Conservation (phyloP, 1,140 invertebrate genomes). For the Drosophila bipectinata region DNA sequence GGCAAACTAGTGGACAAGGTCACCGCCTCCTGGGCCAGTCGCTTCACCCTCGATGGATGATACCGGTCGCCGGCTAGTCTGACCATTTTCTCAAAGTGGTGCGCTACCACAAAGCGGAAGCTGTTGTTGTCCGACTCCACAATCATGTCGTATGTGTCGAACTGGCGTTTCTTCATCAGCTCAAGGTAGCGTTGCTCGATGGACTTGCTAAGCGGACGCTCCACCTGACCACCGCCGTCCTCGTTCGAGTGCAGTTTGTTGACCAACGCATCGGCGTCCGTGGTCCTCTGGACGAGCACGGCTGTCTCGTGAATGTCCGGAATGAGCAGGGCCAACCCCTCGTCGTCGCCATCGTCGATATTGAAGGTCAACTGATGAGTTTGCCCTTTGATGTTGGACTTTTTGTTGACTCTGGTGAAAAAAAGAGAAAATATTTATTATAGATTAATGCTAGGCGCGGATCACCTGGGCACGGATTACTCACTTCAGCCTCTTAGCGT, state of each 20-base stretch:
- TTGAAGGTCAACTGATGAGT: slow-evolving; percentile 82
- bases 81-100: slow-evolving; percentile 96
- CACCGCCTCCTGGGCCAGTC: slow-evolving; percentile 97
- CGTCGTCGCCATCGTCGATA: slow-evolving; percentile 87
- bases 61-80: slow-evolving; percentile 93
- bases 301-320: slow-evolving; percentile 95
- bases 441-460: no score
- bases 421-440: neutral
- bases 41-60: slow-evolving; percentile 94
- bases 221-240: slow-evolving; percentile 78
- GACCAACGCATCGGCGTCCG: slow-evolving; percentile 84
- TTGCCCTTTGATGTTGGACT: slow-evolving; percentile 83
- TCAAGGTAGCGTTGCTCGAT: slow-evolving; percentile 91
- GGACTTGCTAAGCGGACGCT: slow-evolving; percentile 85
- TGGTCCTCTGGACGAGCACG: slow-evolving; percentile 89
- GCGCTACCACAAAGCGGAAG: slow-evolving; percentile 93
- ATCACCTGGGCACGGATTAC: slow-evolving; percentile 33
- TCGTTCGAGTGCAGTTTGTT: slow-evolving; percentile 81
- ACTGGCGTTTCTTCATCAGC: slow-evolving; percentile 94
- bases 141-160: slow-evolving; percentile 97
- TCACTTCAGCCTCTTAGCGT: slow-evolving; percentile 92
- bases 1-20: slow-evolving; percentile 97
- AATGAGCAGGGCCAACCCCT: slow-evolving; percentile 93
- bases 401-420: slow-evolving; percentile 81
- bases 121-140: slow-evolving; percentile 89